These are phyloP conservation scores for Pomatostomus ruficeps DNA, from an alignment of 2,113 vertebrate genomes.

Conservation along the genomic window DNA sequence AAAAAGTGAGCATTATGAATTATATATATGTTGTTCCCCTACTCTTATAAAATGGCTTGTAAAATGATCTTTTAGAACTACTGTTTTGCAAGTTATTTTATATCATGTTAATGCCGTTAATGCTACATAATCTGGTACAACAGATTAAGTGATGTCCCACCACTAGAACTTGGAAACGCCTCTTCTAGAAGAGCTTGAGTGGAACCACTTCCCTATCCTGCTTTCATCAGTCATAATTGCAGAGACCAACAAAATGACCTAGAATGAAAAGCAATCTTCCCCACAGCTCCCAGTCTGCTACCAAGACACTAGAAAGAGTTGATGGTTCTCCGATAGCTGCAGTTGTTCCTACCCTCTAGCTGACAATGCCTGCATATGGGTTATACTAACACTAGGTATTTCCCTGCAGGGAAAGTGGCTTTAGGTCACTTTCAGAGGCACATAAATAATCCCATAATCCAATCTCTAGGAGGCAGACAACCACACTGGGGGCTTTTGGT, in stretches of 20 bases:
- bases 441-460: background rate
- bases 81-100: background rate
- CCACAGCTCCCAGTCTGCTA: background rate
- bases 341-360: background rate
- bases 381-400: background rate
- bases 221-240: background rate
- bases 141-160: background rate
- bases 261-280: background rate
- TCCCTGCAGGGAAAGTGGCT: background rate
- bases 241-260: background rate
- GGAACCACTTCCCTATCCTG: background rate
- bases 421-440: background rate
- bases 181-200: background rate
- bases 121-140: background rate
- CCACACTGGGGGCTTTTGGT: background rate
- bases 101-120: background rate
- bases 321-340: background rate
- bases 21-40: background rate
- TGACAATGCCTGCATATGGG: background rate
- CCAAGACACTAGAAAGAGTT: background rate
- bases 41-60: background rate
- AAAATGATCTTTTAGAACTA: background rate
- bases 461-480: background rate
- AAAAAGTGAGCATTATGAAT: background rate
- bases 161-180: fast-evolving